Percentiles rank a stretch among this genome's conserved stretches.
phyloP scores from a whole-genome alignment of 2,113 vertebrate species.

The Microcebus murinus region DNA sequence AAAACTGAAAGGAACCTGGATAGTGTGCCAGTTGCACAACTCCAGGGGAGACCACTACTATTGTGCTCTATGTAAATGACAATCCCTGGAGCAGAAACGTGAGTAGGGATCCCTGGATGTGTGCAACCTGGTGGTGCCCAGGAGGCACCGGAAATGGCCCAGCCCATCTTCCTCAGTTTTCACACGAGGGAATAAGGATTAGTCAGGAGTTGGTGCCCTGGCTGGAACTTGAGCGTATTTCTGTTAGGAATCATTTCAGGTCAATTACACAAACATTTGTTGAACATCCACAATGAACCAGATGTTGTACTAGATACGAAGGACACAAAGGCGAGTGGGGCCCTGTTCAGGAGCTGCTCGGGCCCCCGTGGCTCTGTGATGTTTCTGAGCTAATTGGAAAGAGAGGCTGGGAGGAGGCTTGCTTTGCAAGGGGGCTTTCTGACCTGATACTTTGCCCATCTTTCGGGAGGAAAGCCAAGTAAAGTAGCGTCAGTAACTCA shows the following conservation, averaged over 20 bases:
- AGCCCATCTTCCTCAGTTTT: not conserved
- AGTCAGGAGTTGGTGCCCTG: not conserved
- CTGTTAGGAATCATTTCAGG: conserved; percentile 3
- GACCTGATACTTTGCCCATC: too few species aligned
- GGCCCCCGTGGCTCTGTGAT: too few species aligned
- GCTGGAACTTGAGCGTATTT: not conserved
- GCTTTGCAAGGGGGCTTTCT: not conserved
- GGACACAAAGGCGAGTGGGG: not conserved
- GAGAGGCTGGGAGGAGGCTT: not conserved
- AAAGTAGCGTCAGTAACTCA: too few species aligned
- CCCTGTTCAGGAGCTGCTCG: not conserved
- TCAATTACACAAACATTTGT: not conserved
- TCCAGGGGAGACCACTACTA: not conserved
- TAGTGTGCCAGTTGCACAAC: not conserved
- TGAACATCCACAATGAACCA: not conserved
- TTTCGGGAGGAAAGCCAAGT: not conserved
- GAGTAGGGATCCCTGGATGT: not conserved
- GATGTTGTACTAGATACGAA: not conserved
- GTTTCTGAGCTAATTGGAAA: not conserved
- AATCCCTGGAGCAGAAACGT: not conserved
- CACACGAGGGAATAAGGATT: not conserved
- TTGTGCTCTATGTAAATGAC: not conserved
- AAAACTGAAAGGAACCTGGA: not conserved
- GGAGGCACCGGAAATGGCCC: not conserved
- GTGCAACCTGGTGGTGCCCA: too few species aligned